Base-by-base conservation (phyloP, 2,113 vertebrate species). In the Spermophilus dauricus region DNA sequence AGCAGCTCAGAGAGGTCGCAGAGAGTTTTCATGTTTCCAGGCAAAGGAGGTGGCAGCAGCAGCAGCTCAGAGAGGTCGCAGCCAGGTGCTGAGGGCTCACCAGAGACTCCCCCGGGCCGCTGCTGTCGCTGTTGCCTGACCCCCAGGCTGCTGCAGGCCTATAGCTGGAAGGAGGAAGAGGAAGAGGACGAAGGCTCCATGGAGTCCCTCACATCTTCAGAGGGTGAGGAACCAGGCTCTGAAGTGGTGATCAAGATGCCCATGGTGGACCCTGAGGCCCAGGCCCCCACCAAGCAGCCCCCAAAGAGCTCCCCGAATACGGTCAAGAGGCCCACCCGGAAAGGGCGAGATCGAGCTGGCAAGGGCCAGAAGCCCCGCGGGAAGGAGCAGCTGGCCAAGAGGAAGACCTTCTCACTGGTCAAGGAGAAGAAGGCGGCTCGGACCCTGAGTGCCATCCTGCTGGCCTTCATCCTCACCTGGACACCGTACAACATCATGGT, bases 401-500 rank as follows among this genome's bases (percentile, higher is more conserved):
- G 98, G 17, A 98, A 98, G 95, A 99, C 97, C 70, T 98, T 96
- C 95, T 98, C 98, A 0, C 96, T 99, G 86, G 98, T 99, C 96
- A 99, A 98, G 93, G 99, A 99, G 97, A 99, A 99, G 97, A 99
- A 99, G 95, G 99, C 99, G 0, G 99, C 99, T 24, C 98, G 98
- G 96, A 99, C 99, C 11, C 97, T 99, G 89, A 99, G 99, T 10
- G 99, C 99, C 87, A 99, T 99, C 96, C 97, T 99, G 89, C 89
- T 99, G 97, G 99, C 99, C 45, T 99, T 99, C 97, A 99, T 99
- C 96, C 94, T 99, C 83, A 99, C 99, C 61, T 99, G 99, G 99
- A 99, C 98, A 0, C 99, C 99, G 0, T 99, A 99, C 97, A 99
- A 99, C 98, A 99, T 99, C 98, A 99, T 99, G 99, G 99, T 99